Evolutionary conservation across 2,113 vertebrate genomes (phyloP).

Genomic region (Chloropsis cyanopogon): DNA sequence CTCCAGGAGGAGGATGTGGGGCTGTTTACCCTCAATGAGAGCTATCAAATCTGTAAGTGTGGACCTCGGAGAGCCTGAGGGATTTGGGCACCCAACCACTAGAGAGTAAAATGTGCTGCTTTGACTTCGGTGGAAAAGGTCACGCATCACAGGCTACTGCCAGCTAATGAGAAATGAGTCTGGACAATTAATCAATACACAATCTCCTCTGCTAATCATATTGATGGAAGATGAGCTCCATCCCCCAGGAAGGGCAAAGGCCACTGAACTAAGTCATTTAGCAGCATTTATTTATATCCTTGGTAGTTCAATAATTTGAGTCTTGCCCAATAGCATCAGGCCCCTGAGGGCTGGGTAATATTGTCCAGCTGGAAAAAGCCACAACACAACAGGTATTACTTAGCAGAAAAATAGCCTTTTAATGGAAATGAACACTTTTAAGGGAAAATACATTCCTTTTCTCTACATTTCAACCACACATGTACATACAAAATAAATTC

Average conservation of each 20-base stretch:
- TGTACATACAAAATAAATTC: neutral
- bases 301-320: constrained; percentile 12
- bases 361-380: neutral
- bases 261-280: constrained; percentile 22
- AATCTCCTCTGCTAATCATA: constrained; percentile 34
- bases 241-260: constrained; percentile 35
- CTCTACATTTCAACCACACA: neutral
- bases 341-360: neutral
- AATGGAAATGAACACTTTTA: neutral
- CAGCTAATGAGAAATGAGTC: constrained; percentile 27
- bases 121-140: neutral
- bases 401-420: neutral
- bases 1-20: neutral
- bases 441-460: neutral
- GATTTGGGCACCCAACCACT: neutral
- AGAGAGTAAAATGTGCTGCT: neutral
- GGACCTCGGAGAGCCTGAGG: neutral
- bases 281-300: constrained; percentile 34
- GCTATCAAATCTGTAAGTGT: neutral
- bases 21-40: neutral
- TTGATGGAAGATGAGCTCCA: constrained; percentile 34
- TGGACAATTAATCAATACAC: constrained; percentile 49
- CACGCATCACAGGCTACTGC: neutral
- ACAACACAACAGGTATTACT: neutral
- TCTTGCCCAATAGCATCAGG: constrained; percentile 2